Conservation (phyloP, 2,888 invertebrate species). For the Diarsia dahlii region DNA sequence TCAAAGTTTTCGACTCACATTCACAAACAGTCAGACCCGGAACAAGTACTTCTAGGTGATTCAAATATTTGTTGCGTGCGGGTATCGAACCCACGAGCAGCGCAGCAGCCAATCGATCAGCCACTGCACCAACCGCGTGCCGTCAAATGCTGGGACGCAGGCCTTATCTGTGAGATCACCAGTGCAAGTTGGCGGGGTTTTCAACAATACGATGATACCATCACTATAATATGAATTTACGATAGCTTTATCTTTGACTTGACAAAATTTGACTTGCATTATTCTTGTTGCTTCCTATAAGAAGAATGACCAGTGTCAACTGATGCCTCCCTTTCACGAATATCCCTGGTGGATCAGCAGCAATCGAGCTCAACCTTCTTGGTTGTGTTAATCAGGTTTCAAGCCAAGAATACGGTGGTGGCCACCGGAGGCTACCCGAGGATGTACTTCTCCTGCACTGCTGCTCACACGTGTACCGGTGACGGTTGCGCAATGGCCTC, state of each 20-base stretch:
- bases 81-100: neutral
- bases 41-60: neutral
- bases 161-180: neutral
- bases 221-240: neutral
- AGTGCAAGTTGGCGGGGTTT: neutral
- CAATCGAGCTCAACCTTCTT: neutral
- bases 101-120: neutral
- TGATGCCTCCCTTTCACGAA: neutral
- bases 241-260: neutral
- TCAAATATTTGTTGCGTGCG: neutral
- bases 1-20: neutral
- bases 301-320: neutral
- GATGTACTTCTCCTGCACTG: slow-evolving; percentile 99
- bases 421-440: slow-evolving; percentile 97
- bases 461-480: slow-evolving; percentile 99
- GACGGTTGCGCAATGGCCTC: slow-evolving; percentile 98
- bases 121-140: neutral
- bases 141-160: neutral
- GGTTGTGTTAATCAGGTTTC: slow-evolving; percentile 85
- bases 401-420: slow-evolving; percentile 91
- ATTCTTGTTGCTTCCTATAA: neutral
- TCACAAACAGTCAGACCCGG: neutral
- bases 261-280: neutral
- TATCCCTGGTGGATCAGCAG: neutral
- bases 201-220: neutral